These are phyloP conservation scores for Leucoma salicis DNA, from an alignment of 2,888 invertebrate species.

Conservation along the genomic window DNA sequence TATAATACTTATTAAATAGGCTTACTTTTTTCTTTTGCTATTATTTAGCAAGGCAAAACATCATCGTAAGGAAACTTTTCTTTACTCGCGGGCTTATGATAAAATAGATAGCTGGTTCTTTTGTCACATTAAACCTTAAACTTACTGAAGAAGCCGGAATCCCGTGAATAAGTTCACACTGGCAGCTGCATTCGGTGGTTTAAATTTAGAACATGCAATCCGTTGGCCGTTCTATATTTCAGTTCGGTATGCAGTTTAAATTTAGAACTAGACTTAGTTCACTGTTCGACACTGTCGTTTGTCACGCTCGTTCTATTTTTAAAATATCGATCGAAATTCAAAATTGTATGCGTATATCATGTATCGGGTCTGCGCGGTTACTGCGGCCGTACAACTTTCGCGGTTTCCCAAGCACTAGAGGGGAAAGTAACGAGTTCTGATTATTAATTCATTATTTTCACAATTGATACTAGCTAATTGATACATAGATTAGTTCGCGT, in stretches of 20 bases:
- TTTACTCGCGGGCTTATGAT: too few relatives aligned
- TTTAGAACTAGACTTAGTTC: constrained; percentile 76
- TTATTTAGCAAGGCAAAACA: too few relatives aligned
- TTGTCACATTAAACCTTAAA: constrained; percentile 23
- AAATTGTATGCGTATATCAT: constrained; percentile 38
- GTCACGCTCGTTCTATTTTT: constrained; percentile 70
- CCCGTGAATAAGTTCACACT: constrained; percentile 71
- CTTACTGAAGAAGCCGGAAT: constrained; percentile 56
- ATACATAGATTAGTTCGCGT: constrained; percentile 40
- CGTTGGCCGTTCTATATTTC: constrained; percentile 77
- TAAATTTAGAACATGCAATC: constrained; percentile 75
- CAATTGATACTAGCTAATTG: constrained; percentile 55
- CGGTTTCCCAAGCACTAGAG: constrained; percentile 69
- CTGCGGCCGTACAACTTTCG: constrained; percentile 60
- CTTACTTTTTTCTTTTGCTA: too few relatives aligned
- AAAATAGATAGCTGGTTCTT: too few relatives aligned
- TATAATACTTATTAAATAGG: too few relatives aligned
- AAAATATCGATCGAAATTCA: constrained; percentile 34
- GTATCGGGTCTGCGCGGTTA: constrained; percentile 50
- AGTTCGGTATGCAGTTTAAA: constrained; percentile 74
- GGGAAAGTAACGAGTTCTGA: constrained; percentile 69
- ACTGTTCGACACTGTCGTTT: constrained; percentile 74
- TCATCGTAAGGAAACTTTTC: too few relatives aligned
- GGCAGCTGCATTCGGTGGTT: constrained; percentile 70
- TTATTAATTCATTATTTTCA: constrained; percentile 69